Evolutionary conservation across 2,113 vertebrate genomes (phyloP).

Genomic region (Canis aureus): DNA sequence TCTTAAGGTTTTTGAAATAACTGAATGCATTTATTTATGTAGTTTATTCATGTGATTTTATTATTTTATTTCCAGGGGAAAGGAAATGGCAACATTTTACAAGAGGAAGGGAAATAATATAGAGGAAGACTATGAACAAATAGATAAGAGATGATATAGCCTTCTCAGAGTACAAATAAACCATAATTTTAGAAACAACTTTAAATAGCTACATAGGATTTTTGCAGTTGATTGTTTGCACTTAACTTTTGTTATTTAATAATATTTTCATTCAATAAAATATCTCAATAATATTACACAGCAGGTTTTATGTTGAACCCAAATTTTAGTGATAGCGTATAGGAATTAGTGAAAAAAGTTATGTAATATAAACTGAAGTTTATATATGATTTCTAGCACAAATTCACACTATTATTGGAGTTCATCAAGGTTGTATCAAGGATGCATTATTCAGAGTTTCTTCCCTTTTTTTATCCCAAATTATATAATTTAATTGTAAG

Average conservation of each 20-base stretch:
- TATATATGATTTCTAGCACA: neutral
- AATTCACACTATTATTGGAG: neutral
- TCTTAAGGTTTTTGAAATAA: neutral
- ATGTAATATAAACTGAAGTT: slow-evolving; percentile 4
- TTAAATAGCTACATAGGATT: neutral
- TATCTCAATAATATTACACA: slow-evolving; percentile 28
- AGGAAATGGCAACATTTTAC: neutral
- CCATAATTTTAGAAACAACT: neutral
- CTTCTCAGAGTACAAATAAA: neutral
- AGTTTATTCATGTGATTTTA: neutral
- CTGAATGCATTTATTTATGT: neutral
- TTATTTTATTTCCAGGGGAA: neutral
- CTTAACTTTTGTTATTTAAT: neutral
- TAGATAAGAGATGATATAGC: neutral
- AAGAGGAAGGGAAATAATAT: neutral
- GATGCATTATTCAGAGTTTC: neutral
- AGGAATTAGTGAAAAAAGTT: slow-evolving; percentile 19
- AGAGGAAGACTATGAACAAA: neutral
- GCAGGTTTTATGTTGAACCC: neutral
- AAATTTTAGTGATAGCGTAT: neutral
- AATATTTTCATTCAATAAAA: neutral
- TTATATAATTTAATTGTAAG: neutral
- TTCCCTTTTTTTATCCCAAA: neutral
- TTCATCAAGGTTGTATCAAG: neutral
- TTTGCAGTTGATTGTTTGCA: neutral